These are phyloP conservation scores for Tridacna crocea DNA, from an alignment of 2,888 invertebrate genomes.

Conservation along the genomic window DNA sequence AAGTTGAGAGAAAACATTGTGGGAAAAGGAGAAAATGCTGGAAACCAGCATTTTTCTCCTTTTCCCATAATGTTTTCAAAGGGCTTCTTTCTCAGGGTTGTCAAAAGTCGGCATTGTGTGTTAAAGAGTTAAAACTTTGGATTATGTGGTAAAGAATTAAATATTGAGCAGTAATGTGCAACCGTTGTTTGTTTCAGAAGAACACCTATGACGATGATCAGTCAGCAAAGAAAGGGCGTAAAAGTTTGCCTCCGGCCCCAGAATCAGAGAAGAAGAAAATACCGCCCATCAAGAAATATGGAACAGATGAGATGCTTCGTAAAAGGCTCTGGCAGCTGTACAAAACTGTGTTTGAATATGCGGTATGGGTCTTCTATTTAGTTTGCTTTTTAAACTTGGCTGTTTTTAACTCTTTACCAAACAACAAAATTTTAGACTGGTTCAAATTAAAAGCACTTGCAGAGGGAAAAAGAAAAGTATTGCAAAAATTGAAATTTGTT, in stretches of 20 bases:
- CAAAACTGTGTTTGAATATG: slow-evolving; percentile 85
- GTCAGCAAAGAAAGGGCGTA: slow-evolving; percentile 49
- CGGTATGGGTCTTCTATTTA: slow-evolving; percentile 74
- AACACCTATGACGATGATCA: slow-evolving; percentile 66
- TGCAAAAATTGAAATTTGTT: too few species aligned
- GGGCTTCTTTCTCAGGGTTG: too few species aligned
- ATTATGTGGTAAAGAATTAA: too few species aligned
- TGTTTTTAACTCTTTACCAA: background rate
- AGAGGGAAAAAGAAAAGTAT: too few species aligned
- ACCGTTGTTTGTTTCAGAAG: slow-evolving; percentile 28
- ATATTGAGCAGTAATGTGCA: slow-evolving; percentile 2
- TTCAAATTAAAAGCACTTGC: too few species aligned
- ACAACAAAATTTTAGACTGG: too few species aligned
- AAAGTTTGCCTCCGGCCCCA: slow-evolving; percentile 46
- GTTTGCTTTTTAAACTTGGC: background rate
- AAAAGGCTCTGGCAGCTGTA: slow-evolving; percentile 93
- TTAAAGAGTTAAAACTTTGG: too few species aligned
- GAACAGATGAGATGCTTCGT: slow-evolving; percentile 77
- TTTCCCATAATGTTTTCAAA: too few species aligned
- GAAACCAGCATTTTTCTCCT: too few species aligned
- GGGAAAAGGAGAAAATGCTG: too few species aligned
- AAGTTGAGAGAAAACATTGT: too few species aligned
- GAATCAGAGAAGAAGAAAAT: slow-evolving; percentile 77
- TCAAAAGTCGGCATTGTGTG: too few species aligned
- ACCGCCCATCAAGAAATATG: slow-evolving; percentile 58